Percentiles rank a stretch among this genome's conserved stretches.
These are phyloP conservation scores for Parus major DNA, from an alignment of 2,113 vertebrate species.

Conservation along the genomic window DNA sequence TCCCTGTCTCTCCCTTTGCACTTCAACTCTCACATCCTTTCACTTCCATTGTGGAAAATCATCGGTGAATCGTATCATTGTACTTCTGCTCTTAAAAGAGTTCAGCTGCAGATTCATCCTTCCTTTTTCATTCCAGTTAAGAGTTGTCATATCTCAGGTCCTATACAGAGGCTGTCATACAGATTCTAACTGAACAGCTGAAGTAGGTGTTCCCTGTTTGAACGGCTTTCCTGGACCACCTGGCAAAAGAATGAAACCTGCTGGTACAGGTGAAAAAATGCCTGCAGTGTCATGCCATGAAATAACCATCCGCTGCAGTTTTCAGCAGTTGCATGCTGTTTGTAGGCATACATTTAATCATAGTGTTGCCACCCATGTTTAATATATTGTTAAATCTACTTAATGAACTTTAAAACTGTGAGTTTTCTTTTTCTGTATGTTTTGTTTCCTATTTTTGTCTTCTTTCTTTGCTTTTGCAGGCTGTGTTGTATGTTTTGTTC, in stretches of 20 bases:
- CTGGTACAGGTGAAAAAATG: conserved; percentile 23
- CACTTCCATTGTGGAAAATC: neutral
- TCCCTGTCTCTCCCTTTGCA: neutral
- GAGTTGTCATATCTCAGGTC: neutral
- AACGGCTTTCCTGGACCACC: neutral
- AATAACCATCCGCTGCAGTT: neutral
- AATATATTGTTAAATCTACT: neutral
- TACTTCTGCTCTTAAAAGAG: neutral
- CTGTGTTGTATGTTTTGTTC: neutral
- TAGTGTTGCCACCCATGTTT: neutral
- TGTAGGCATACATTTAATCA: neutral
- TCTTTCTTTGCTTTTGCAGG: neutral
- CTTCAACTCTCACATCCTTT: neutral
- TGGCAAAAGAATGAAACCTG: conserved; percentile 32
- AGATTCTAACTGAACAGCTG: conserved; percentile 29
- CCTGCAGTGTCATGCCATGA: neutral
- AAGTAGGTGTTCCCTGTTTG: conserved; percentile 19
- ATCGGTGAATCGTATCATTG: neutral
- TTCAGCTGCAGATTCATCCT: neutral
- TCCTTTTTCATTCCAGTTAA: conserved; percentile 10
- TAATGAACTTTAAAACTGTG: neutral
- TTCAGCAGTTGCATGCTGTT: neutral
- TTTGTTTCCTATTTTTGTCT: neutral
- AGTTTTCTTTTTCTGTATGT: neutral
- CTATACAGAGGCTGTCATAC: neutral